Evolutionary conservation across 2,113 vertebrate genomes (phyloP).

Genomic region (Tetrao urogallus): DNA sequence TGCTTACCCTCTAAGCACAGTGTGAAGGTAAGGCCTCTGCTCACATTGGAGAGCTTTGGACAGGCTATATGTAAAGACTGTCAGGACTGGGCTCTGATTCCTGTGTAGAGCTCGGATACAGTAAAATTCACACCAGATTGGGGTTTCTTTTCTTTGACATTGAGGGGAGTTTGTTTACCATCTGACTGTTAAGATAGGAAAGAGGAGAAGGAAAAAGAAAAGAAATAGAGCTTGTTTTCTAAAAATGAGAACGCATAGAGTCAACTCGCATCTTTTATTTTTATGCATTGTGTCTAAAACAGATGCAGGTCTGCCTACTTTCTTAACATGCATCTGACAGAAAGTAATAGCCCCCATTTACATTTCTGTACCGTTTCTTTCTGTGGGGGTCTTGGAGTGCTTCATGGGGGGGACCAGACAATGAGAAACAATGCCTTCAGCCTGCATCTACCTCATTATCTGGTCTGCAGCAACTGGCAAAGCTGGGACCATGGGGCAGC

Average conservation of each 20-base stretch:
- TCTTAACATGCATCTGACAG: neutral
- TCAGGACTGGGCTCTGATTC: rapidly evolving
- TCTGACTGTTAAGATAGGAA: neutral
- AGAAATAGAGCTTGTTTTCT: neutral
- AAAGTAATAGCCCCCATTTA: neutral
- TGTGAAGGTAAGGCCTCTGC: neutral
- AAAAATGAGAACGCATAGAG: neutral
- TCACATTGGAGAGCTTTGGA: neutral
- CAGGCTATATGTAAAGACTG: neutral
- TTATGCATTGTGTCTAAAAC: neutral
- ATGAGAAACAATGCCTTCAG: neutral
- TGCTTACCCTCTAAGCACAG: neutral
- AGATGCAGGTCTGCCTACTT: neutral
- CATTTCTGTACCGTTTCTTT: neutral
- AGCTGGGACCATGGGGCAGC: neutral
- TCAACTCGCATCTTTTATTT: conserved; percentile 17
- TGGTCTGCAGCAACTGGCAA: neutral
- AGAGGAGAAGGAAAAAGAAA: neutral
- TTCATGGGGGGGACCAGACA: rapidly evolving
- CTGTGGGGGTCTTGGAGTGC: rapidly evolving
- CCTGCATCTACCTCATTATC: neutral
- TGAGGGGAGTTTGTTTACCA: neutral
- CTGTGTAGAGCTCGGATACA: rapidly evolving
- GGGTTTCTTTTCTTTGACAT: neutral
- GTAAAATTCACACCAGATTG: neutral